Conservation (phyloP, 2,797 vertebrate species). For the Manis javanica region DNA sequence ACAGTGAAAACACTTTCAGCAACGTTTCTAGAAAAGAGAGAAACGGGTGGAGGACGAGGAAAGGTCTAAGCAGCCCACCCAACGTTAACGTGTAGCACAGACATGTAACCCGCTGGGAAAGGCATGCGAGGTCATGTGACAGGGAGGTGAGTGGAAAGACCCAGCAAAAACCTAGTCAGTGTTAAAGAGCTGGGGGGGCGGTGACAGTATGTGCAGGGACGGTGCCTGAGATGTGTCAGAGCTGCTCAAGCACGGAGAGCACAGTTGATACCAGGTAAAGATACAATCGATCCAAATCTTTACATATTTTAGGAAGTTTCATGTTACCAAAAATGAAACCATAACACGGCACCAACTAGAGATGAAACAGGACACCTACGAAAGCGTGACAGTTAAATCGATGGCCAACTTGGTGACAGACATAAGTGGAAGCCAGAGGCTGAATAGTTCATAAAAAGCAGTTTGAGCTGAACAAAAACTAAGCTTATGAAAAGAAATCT, state of each 20-base stretch:
- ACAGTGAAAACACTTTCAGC: no score
- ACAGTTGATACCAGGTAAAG: no score
- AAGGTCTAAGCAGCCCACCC: rapidly evolving
- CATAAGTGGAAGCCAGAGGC: rapidly evolving
- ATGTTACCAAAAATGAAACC: rapidly evolving
- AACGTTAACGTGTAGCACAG: rapidly evolving
- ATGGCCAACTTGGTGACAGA: rapidly evolving
- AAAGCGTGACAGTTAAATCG: rapidly evolving
- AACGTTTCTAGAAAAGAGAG: neutral
- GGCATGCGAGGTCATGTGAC: neutral
- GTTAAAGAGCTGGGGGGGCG: rapidly evolving
- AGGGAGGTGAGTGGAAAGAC: no score
- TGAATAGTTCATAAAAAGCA: no score
- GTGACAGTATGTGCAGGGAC: rapidly evolving
- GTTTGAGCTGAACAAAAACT: neutral
- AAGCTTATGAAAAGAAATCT: neutral
- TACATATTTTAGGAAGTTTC: rapidly evolving
- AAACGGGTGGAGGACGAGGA: no score
- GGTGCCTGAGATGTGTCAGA: no score
- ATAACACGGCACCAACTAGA: neutral
- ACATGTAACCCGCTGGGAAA: rapidly evolving
- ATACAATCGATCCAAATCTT: neutral
- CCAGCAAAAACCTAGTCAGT: no score
- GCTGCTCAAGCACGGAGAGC: neutral
- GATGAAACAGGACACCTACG: rapidly evolving